phyloP scores from a whole-genome alignment of 2,797 vertebrate species.

The Todus mexicanus region DNA sequence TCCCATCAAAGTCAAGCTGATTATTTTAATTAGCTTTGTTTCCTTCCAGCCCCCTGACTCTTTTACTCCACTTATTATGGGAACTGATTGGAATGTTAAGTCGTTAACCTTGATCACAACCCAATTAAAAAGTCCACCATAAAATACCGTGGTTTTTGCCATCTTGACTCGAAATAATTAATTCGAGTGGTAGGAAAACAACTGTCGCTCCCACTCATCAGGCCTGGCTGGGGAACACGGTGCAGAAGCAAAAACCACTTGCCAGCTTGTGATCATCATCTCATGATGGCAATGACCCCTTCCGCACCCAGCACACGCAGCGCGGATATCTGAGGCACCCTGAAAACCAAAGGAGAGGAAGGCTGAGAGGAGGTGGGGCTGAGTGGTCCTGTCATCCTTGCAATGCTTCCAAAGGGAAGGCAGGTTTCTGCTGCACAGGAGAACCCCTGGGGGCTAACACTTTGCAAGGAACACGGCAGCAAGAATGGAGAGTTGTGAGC shows the following conservation, averaged over 20 bases:
- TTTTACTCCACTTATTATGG: not conserved
- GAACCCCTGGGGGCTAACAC: not conserved
- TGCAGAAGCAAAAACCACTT: not conserved
- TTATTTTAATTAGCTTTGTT: conserved; percentile 24
- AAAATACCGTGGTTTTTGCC: not conserved
- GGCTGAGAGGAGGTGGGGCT: not conserved
- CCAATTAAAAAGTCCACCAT: not conserved
- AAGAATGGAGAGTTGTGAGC: not conserved
- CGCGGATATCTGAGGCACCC: not conserved
- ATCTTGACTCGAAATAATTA: conserved; percentile 1
- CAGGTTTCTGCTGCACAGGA: not conserved
- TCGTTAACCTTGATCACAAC: not conserved
- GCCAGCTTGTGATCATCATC: not conserved
- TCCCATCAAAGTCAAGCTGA: conserved; percentile 26
- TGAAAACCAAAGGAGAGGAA: not conserved
- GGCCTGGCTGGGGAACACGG: not conserved
- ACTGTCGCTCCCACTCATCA: not conserved
- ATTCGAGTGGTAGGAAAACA: not conserved
- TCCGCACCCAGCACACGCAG: not conserved
- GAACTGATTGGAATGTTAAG: not conserved
- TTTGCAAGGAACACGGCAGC: not conserved
- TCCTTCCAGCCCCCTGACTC: conserved; percentile 2
- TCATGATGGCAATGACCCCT: not conserved
- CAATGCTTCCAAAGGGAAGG: not conserved
- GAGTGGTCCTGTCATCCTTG: not conserved